Evolutionary conservation across 1,140 invertebrate species (phyloP).

Genomic region (Holotrichia oblita): DNA sequence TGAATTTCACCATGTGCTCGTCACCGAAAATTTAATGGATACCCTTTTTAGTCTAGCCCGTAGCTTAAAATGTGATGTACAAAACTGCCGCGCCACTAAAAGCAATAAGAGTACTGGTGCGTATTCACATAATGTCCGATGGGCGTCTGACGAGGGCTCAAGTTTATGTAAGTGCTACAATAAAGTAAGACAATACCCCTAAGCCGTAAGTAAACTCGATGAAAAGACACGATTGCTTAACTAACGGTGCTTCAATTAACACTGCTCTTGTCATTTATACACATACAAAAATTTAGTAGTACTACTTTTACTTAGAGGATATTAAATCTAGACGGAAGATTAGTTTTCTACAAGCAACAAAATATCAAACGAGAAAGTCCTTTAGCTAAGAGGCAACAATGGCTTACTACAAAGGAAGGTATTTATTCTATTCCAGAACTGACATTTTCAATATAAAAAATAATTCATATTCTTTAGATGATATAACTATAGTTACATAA

Average conservation of each 20-base stretch:
- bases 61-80: not conserved
- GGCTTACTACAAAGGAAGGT: too few species aligned
- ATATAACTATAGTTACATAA: too few species aligned
- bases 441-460: too few species aligned
- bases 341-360: too few species aligned
- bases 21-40: not conserved
- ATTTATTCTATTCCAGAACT: too few species aligned
- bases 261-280: conserved; percentile 11
- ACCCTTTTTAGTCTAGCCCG: not conserved
- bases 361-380: too few species aligned
- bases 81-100: not conserved
- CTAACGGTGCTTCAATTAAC: conserved; percentile 13
- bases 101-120: not conserved
- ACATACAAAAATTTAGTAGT: not conserved
- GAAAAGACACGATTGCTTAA: conserved; percentile 8
- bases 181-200: not conserved
- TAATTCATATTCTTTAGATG: too few species aligned
- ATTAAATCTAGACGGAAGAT: too few species aligned
- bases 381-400: too few species aligned
- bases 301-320: too few species aligned
- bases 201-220: conserved; percentile 2
- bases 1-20: too few species aligned
- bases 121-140: not conserved
- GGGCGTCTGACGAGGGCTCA: not conserved
- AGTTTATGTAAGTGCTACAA: not conserved